Base-by-base conservation (phyloP, 2,888 invertebrate species). In the Dynastes grantii region DNA sequence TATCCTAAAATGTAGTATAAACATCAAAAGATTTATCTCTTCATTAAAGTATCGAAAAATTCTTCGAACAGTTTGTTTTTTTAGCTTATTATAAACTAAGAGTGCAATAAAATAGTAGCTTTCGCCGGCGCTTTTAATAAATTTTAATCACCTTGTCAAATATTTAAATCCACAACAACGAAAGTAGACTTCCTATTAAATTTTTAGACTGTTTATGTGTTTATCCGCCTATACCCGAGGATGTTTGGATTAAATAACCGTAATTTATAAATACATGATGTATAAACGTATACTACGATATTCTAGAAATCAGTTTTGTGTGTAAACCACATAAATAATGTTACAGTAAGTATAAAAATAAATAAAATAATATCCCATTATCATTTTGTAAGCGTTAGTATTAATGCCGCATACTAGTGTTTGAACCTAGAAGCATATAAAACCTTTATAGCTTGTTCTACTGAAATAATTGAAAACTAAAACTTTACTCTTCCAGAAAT, bases 11-110 rank as follows among this genome's bases (percentile, higher is more conserved):
- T 51, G 27, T 22, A 68, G 29, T 29, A 9, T 68, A 68, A 51
- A 68, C 68, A 53, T 5, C 9, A 51, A 6, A 3, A 68, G 51
- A 68, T 68, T 68, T 68, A 68, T 68, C 27, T 51, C 68, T 68
- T 68, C 51, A 68, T 68, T 68, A 68, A 8, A 68, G 51, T 32
- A 67, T 67, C 40, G 2, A 22, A 40, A 40, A 40, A 67, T 68
- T 53, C 51, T 49, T 51, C 27, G n/a, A 4, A 29, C 13, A 51
- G 51, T 53, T 68, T 67, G 22, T 67, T 58, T 63, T 63, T 27
- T 27, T 51, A 51, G 1, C 8, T n/a, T 49, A 68, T 51, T 68
- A 68, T 68, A 68, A 27, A 29, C 51, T 58, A 51, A 2, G 32
- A 29, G 32, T 49, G 51, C 51, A 51, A 49, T 51, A 49, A 51